Evolutionary conservation across 1,140 invertebrate species (phyloP).

Genomic region (Potamilus streckersoni): DNA sequence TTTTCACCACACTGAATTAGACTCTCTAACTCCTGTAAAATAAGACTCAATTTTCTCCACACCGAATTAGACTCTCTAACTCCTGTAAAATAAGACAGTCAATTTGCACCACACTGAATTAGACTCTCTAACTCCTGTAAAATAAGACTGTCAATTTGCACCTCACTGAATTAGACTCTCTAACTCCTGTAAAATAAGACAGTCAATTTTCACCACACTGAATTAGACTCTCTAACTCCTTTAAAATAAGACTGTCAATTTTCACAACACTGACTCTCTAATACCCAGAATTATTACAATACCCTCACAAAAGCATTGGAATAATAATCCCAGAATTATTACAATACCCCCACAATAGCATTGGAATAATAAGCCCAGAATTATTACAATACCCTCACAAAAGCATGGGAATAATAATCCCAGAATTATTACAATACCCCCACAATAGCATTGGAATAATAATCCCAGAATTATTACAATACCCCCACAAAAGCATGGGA

Average conservation of each 20-base stretch:
- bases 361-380: too few species aligned
- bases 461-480: too few species aligned
- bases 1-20: constrained; percentile 79
- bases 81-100: constrained; percentile 2
- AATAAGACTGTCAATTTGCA: constrained; percentile 67
- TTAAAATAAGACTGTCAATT: background rate
- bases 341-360: too few species aligned
- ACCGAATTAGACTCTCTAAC: constrained; percentile 89
- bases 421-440: too few species aligned
- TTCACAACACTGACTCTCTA: too few species aligned
- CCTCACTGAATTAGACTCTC: constrained; percentile 88
- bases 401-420: too few species aligned
- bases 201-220: constrained; percentile 72
- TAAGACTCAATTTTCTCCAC: constrained; percentile 57
- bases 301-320: too few species aligned
- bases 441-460: too few species aligned
- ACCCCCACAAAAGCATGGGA: too few species aligned
- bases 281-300: too few species aligned
- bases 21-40: constrained; percentile 77
- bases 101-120: background rate
- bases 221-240: constrained; percentile 83
- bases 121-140: background rate
- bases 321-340: too few species aligned
- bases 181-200: constrained; percentile 65
- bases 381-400: too few species aligned